phyloP scores from a whole-genome alignment of 2,113 vertebrate species.

The Crotalus viridis region DNA sequence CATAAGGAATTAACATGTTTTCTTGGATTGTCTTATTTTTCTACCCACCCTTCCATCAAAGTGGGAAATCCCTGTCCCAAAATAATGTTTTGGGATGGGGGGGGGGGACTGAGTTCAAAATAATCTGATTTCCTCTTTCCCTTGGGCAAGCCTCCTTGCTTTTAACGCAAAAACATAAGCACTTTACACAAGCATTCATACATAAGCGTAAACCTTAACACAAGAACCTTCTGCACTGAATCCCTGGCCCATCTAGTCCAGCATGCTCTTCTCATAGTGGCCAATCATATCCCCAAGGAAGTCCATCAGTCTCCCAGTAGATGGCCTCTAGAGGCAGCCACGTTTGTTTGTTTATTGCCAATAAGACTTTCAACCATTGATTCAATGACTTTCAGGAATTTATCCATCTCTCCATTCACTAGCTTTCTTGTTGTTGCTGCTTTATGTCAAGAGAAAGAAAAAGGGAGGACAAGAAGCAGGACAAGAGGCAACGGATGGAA shows the following conservation, averaged over 20 bases:
- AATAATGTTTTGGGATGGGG: not conserved
- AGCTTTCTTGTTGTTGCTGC: not conserved
- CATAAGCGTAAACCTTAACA: not conserved
- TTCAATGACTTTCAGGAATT: not conserved
- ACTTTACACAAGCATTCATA: not conserved
- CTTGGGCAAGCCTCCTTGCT: not conserved
- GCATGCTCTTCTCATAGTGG: not conserved
- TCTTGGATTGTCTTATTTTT: not conserved
- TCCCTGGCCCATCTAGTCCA: not conserved
- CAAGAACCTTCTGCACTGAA: not conserved
- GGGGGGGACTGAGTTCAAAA: not conserved
- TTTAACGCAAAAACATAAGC: not conserved
- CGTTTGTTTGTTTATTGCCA: not conserved
- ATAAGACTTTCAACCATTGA: not conserved
- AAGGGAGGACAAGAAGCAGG: not conserved
- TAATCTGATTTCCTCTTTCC: not conserved
- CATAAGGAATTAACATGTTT: not conserved
- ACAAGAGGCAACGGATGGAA: too few relatives aligned
- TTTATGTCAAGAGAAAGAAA: not conserved
- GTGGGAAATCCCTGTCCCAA: not conserved
- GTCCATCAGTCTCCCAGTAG: not conserved
- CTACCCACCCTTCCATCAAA: not conserved
- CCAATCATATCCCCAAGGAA: not conserved
- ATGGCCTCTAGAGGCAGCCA: not conserved
- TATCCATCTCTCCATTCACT: not conserved